phyloP scores from a whole-genome alignment of 2,113 vertebrate genomes.

The Tragelaphus scriptus region DNA sequence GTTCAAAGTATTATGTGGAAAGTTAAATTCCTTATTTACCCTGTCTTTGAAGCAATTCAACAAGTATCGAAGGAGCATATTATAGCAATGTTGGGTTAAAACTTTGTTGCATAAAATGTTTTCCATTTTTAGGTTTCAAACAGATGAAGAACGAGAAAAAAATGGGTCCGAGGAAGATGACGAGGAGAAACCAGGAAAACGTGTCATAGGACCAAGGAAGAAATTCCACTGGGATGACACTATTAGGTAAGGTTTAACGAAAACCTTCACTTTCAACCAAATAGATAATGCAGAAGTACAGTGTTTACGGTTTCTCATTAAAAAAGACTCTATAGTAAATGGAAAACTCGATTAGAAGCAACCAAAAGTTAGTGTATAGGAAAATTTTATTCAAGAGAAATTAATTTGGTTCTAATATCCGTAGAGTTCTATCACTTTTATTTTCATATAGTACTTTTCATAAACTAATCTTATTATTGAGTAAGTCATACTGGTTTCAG shows the following conservation, averaged over 20 bases:
- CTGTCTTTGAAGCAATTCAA: not conserved
- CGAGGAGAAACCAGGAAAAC: conserved; percentile 96
- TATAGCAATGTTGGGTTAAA: not conserved
- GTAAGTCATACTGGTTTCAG: not conserved
- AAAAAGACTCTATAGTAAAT: not conserved
- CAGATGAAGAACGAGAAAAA: conserved; percentile 92
- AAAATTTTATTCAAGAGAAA: not conserved
- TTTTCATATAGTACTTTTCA: conserved; percentile 2
- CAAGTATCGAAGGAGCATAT: not conserved
- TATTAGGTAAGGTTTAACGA: conserved; percentile 85
- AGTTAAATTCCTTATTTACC: not conserved
- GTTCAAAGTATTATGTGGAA: not conserved
- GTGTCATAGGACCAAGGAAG: conserved; percentile 96
- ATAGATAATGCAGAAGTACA: not conserved
- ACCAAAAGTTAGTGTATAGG: not conserved
- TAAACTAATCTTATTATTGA: not conserved
- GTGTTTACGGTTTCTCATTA: not conserved
- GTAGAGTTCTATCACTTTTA: not conserved
- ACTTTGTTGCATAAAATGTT: conserved; percentile 6
- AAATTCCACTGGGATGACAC: conserved; percentile 98
- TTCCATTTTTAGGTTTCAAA: conserved; percentile 85
- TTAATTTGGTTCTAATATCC: not conserved
- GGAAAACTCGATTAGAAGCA: not conserved
- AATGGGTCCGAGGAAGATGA: conserved; percentile 97
- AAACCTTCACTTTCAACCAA: not conserved